phyloP scores from a whole-genome alignment of 1,140 invertebrate genomes.

The Bombyx mandarina region DNA sequence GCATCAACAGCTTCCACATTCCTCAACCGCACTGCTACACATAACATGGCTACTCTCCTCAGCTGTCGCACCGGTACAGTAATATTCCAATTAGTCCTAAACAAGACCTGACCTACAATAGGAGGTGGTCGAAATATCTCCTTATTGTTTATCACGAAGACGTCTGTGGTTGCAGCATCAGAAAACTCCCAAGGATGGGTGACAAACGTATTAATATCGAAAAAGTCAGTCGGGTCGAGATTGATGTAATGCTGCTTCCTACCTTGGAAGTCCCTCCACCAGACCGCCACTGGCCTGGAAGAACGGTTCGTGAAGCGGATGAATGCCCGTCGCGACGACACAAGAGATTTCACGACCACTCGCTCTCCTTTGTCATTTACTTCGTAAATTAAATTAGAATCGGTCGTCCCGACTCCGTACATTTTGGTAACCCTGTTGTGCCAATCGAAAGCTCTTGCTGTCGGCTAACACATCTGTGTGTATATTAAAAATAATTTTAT shows the following conservation, averaged over 20 bases:
- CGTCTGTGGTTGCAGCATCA: constrained; percentile 74
- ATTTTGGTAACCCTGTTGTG: neutral
- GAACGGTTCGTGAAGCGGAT: constrained; percentile 81
- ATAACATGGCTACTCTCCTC: constrained; percentile 26
- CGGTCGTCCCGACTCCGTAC: neutral
- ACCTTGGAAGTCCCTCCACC: constrained; percentile 84
- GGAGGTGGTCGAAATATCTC: constrained; percentile 40
- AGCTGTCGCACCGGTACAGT: constrained; percentile 40
- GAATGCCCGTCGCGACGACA: constrained; percentile 69
- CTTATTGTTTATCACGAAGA: constrained; percentile 59
- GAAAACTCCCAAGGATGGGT: constrained; percentile 83
- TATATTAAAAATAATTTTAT: too few relatives aligned
- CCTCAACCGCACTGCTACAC: constrained; percentile 23
- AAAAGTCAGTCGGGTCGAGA: constrained; percentile 53
- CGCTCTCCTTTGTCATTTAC: constrained; percentile 40
- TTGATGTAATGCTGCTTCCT: constrained; percentile 32
- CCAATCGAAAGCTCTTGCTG: neutral
- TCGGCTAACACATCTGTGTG: too few relatives aligned
- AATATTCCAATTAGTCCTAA: constrained; percentile 56
- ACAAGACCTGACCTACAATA: constrained; percentile 34
- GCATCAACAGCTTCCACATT: constrained; percentile 15
- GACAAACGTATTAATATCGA: constrained; percentile 79
- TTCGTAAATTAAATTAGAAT: constrained; percentile 37
- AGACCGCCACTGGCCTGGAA: constrained; percentile 73
- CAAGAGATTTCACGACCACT: constrained; percentile 55